Evolutionary conservation across 2,113 vertebrate species (phyloP).

Genomic region (Myiozetetes cayanensis): DNA sequence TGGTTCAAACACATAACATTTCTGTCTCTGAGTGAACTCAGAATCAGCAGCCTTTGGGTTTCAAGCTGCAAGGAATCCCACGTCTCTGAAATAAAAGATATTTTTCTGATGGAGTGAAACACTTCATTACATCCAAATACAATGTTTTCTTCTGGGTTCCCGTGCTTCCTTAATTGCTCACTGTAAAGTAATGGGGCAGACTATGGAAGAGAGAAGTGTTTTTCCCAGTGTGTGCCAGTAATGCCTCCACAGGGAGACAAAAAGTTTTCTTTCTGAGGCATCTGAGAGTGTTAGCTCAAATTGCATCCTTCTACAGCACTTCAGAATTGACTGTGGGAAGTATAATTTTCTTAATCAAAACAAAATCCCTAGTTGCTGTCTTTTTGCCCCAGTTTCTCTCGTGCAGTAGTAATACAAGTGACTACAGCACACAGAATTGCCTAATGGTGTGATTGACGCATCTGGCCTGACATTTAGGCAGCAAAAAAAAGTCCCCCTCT

Average conservation of each 20-base stretch:
- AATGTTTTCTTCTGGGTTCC: not conserved
- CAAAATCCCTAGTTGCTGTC: not conserved
- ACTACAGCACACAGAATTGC: not conserved
- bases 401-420: not conserved
- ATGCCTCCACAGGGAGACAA: not conserved
- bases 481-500: not conserved
- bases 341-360: slow-evolving; percentile 1
- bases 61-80: not conserved
- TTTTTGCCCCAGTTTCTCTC: not conserved
- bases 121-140: not conserved
- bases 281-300: not conserved
- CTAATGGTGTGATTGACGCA: not conserved
- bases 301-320: not conserved
- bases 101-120: not conserved
- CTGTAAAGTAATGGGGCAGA: not conserved
- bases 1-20: not conserved
- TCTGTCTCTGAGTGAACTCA: not conserved
- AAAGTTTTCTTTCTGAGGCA: not conserved
- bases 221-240: not conserved
- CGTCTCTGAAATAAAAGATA: not conserved
- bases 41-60: not conserved
- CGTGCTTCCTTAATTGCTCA: not conserved
- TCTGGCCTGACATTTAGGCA: not conserved
- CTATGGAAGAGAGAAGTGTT: not conserved
- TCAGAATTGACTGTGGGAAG: not conserved